Conservation (phyloP, 2,888 invertebrate species). For the Drosophila fungiperda region DNA sequence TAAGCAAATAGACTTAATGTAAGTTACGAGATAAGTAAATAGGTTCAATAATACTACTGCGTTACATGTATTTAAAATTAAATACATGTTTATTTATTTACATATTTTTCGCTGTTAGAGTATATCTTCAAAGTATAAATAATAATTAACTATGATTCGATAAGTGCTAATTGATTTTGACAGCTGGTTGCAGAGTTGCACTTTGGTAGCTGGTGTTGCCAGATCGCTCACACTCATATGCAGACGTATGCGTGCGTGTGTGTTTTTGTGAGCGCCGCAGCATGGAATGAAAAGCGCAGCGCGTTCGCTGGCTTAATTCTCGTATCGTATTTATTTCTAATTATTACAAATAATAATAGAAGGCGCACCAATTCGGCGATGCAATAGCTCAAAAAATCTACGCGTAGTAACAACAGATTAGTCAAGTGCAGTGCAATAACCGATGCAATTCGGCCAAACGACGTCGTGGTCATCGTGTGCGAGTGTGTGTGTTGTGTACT, state of each 20-base stretch:
- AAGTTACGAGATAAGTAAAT: neutral
- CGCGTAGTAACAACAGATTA: constrained; percentile 29
- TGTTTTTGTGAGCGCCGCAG: constrained; percentile 73
- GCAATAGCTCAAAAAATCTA: constrained; percentile 13
- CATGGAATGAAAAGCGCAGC: constrained; percentile 73
- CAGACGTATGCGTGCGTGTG: constrained; percentile 22
- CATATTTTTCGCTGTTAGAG: neutral
- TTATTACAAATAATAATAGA: constrained; percentile 42
- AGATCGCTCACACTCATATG: constrained; percentile 32
- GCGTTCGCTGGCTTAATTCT: constrained; percentile 62
- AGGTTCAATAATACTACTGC: neutral
- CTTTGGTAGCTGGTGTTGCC: constrained; percentile 44
- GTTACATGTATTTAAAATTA: neutral
- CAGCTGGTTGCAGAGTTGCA: constrained; percentile 53
- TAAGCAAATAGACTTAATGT: neutral
- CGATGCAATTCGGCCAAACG: constrained; percentile 56
- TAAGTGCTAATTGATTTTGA: constrained; percentile 6
- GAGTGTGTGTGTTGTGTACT: constrained; percentile 36
- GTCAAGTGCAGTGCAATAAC: constrained; percentile 65
- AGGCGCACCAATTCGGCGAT: constrained; percentile 27
- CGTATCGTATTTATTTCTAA: constrained; percentile 56
- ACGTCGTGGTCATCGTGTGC: constrained; percentile 27
- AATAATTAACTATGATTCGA: constrained; percentile 1
- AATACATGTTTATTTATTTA: neutral
- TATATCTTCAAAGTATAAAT: neutral